Evolutionary conservation across 2,888 invertebrate species (phyloP).

Genomic region (Terebella lapidaria): DNA sequence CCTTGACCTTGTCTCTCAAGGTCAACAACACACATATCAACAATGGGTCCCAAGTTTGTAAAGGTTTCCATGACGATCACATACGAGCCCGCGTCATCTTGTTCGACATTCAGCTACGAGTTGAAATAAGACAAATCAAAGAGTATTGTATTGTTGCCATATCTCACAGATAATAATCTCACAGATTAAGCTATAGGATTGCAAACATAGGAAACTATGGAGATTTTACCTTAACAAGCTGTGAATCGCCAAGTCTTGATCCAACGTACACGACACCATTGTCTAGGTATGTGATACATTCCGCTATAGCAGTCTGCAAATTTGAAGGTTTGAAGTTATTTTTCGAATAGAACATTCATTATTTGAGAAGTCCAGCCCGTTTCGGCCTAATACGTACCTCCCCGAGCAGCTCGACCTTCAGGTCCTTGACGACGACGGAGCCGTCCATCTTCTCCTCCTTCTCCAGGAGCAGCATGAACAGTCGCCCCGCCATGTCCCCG

Average conservation of each 20-base stretch:
- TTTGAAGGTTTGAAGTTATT: too few relatives aligned
- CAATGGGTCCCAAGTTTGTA: conserved; percentile 93
- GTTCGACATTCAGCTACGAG: conserved; percentile 66
- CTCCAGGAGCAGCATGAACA: conserved; percentile 93
- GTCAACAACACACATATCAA: conserved; percentile 97
- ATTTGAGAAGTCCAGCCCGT: too few relatives aligned
- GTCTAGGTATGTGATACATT: conserved; percentile 95
- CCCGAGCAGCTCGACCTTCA: conserved; percentile 88
- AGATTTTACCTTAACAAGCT: conserved; percentile 68
- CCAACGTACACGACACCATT: conserved; percentile 94
- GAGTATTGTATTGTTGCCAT: background rate
- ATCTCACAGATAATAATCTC: background rate
- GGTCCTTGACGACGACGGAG: conserved; percentile 73
- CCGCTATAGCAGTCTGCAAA: conserved; percentile 69
- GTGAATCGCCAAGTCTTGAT: conserved; percentile 93
- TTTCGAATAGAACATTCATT: too few relatives aligned
- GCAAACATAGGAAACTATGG: background rate
- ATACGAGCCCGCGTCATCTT: conserved; percentile 80
- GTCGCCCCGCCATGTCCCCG: conserved; percentile 87
- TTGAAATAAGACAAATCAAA: conserved; percentile 4
- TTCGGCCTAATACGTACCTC: conserved; percentile 41
- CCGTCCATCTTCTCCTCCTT: conserved; percentile 65
- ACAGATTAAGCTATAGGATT: background rate
- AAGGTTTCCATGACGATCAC: conserved; percentile 93
- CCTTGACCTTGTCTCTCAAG: conserved; percentile 81